phyloP scores from a whole-genome alignment of 2,888 invertebrate species.

The Melanophora roralis region DNA sequence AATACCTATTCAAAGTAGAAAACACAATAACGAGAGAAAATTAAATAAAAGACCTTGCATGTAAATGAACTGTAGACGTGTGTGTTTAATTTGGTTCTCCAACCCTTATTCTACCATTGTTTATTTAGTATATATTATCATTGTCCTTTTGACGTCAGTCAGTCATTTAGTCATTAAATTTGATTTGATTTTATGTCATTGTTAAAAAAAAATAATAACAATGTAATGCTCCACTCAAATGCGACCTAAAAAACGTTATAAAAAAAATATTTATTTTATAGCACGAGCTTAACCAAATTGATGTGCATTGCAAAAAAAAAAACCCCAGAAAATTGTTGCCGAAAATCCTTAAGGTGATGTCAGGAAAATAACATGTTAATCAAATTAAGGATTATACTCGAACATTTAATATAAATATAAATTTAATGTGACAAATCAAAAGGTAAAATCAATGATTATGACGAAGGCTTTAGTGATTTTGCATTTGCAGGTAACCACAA shows the following conservation, averaged over 20 bases:
- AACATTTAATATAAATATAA: too few relatives aligned
- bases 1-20: too few relatives aligned
- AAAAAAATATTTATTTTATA: not conserved
- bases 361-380: not conserved
- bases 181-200: constrained; percentile 56
- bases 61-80: not conserved
- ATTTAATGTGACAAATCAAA: too few relatives aligned
- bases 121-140: constrained; percentile 15
- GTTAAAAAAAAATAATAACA: constrained; percentile 2
- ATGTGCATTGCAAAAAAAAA: not conserved
- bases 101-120: too few relatives aligned
- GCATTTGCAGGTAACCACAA: too few relatives aligned
- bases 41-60: too few relatives aligned
- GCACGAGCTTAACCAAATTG: not conserved
- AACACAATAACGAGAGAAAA: too few relatives aligned
- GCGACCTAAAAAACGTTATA: constrained; percentile 14
- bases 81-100: too few relatives aligned
- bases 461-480: too few relatives aligned
- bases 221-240: not conserved
- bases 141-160: constrained; percentile 62
- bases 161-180: constrained; percentile 44
- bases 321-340: not conserved
- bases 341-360: not conserved
- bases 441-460: too few relatives aligned
- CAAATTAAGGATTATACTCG: not conserved